These are phyloP conservation scores for Clarias batrachus DNA, from an alignment of 2,113 vertebrate species.

Conservation along the genomic window DNA sequence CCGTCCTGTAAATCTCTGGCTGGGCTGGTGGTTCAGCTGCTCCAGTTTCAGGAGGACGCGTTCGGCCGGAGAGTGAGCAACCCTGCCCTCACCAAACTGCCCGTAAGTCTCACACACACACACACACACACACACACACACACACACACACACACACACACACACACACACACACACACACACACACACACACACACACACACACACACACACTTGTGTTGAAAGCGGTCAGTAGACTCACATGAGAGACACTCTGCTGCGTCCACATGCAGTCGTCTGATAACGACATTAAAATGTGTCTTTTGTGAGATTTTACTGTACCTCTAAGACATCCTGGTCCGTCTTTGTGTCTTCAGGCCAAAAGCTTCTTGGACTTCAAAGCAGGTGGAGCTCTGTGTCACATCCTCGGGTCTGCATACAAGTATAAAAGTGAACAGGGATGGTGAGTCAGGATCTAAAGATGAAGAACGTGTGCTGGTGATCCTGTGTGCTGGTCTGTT, in stretches of 20 bases:
- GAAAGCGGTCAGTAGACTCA: neutral
- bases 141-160: neutral
- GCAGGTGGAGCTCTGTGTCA: slow-evolving; percentile 92
- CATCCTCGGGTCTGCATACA: slow-evolving; percentile 95
- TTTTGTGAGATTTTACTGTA: neutral
- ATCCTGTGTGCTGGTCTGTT: neutral
- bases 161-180: neutral
- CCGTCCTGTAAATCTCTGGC: slow-evolving; percentile 92
- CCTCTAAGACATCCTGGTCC: neutral
- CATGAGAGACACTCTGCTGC: neutral
- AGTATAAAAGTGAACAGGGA: slow-evolving; percentile 96
- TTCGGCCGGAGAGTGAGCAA: slow-evolving; percentile 97
- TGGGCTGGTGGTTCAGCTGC: slow-evolving; percentile 90
- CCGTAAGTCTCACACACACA: slow-evolving; percentile 74
- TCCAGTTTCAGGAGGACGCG: slow-evolving; percentile 97
- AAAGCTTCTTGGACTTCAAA: slow-evolving; percentile 98
- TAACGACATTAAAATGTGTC: neutral
- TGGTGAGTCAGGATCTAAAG: slow-evolving; percentile 78
- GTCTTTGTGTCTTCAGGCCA: slow-evolving; percentile 76
- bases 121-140: neutral
- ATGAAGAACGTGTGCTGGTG: neutral
- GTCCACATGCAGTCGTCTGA: neutral
- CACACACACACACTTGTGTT: neutral
- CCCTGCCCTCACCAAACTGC: slow-evolving; percentile 95
- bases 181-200: neutral